Percentiles rank a stretch among this genome's conserved stretches.
Evolutionary conservation across 2,888 invertebrate species (phyloP).

Genomic region (Dicyrtoma fusca): DNA sequence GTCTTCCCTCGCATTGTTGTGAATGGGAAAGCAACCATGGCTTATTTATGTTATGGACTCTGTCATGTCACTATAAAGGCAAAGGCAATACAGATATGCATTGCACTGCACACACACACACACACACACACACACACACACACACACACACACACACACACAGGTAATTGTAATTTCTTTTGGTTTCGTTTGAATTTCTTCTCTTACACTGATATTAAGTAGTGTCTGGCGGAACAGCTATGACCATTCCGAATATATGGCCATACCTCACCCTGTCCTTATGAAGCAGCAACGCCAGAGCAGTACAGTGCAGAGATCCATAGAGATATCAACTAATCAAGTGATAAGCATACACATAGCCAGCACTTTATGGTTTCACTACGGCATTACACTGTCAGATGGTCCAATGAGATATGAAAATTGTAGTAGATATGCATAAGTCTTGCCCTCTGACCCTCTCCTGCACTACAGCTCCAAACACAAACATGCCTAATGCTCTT

Average conservation of each 20-base stretch:
- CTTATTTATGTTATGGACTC: slow-evolving; percentile 27
- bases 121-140: background rate
- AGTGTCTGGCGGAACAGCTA: too few relatives aligned
- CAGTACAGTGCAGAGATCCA: too few relatives aligned
- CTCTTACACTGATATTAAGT: too few relatives aligned
- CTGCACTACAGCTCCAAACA: slow-evolving; percentile 2
- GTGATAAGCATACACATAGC: too few relatives aligned
- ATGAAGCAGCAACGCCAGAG: too few relatives aligned
- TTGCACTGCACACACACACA: background rate
- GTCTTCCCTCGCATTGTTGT: slow-evolving; percentile 26
- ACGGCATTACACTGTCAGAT: background rate
- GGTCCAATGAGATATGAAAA: slow-evolving; percentile 6
- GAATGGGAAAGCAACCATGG: slow-evolving; percentile 23
- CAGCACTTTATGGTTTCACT: too few relatives aligned
- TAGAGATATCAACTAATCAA: too few relatives aligned
- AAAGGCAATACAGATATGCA: background rate
- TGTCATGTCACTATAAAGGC: slow-evolving; percentile 10
- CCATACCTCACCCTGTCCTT: too few relatives aligned
- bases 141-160: background rate
- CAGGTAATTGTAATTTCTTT: too few relatives aligned
- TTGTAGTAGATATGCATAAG: background rate
- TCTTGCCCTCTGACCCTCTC: background rate
- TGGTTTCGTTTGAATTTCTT: too few relatives aligned
- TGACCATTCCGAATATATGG: too few relatives aligned
- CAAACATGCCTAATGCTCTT: slow-evolving; percentile 30